Evolutionary conservation across 2,797 vertebrate species (phyloP).

Genomic region (Adrianichthys oophorus): DNA sequence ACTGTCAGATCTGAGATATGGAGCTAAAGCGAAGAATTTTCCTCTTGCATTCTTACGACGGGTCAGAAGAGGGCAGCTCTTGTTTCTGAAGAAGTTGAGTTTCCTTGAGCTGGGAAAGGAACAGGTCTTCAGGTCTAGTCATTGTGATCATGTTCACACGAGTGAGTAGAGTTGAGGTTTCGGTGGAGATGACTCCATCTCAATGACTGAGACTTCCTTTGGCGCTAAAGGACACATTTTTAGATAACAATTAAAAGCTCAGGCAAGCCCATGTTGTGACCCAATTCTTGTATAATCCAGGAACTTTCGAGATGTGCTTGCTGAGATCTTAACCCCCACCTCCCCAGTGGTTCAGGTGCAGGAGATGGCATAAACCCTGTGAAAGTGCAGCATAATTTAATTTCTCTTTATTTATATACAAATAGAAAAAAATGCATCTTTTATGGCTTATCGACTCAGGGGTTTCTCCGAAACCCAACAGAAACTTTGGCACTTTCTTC

Average conservation of each 20-base stretch:
- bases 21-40: not conserved
- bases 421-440: constrained; percentile 71
- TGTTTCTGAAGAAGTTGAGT: too few relatives aligned
- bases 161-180: too few relatives aligned
- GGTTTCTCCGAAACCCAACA: constrained; percentile 37
- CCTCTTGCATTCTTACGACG: not conserved
- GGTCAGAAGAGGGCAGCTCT: not conserved
- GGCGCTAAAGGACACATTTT: too few relatives aligned
- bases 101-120: too few relatives aligned
- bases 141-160: too few relatives aligned
- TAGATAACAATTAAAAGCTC: too few relatives aligned
- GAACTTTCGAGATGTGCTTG: too few relatives aligned
- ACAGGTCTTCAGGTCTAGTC: too few relatives aligned
- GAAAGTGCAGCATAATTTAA: constrained; percentile 30
- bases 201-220: too few relatives aligned
- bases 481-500: constrained; percentile 56
- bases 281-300: too few relatives aligned
- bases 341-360: not conserved
- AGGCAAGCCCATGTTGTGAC: too few relatives aligned
- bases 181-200: too few relatives aligned
- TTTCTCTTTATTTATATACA: constrained; percentile 68
- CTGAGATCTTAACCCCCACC: not conserved
- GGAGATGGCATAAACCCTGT: not conserved
- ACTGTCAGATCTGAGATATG: not conserved
- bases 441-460: constrained; percentile 39